phyloP scores from a whole-genome alignment of 37 sponge, comb jelly and placozoan genomes.

The Agelas oroides region DNA sequence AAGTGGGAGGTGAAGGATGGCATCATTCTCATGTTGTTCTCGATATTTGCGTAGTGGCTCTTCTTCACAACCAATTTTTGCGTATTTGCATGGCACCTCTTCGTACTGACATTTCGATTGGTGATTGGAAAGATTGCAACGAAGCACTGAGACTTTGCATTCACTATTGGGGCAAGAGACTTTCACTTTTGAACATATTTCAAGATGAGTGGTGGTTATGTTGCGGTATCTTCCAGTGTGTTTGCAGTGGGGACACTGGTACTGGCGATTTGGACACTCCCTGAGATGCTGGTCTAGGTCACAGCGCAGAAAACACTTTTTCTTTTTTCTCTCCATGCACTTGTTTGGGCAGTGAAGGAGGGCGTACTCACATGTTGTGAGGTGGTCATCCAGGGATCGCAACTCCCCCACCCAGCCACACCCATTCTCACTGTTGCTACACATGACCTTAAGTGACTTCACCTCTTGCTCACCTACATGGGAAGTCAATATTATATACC shows the following conservation, averaged over 20 bases:
- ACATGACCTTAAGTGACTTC: conserved; percentile 17
- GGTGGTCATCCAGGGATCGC: conserved; percentile 9
- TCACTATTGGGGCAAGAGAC: no score
- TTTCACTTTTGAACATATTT: no score
- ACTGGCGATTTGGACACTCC: conserved; percentile 34
- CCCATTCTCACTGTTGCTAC: background rate
- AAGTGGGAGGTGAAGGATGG: conserved; percentile 1
- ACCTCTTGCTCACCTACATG: conserved; percentile 20
- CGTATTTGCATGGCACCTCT: conserved; percentile 28
- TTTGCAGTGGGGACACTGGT: conserved; percentile 41
- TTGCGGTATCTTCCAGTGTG: conserved; percentile 17
- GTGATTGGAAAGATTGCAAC: no score
- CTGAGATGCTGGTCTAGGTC: conserved; percentile 6
- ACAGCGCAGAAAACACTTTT: background rate
- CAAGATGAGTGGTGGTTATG: conserved; percentile 15
- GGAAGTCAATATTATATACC: no score
- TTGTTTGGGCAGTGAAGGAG: conserved; percentile 33
- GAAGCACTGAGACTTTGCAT: conserved; percentile 1
- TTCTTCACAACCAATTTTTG: conserved; percentile 21
- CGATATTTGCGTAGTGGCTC: background rate
- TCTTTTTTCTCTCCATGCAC: background rate
- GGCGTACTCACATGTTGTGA: background rate
- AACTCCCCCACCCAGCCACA: conserved; percentile 49
- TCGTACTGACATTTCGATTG: conserved; percentile 10
- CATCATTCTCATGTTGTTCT: conserved; percentile 15